phyloP scores from a whole-genome alignment of 2,888 invertebrate genomes.

The Brachylomia viminalis region DNA sequence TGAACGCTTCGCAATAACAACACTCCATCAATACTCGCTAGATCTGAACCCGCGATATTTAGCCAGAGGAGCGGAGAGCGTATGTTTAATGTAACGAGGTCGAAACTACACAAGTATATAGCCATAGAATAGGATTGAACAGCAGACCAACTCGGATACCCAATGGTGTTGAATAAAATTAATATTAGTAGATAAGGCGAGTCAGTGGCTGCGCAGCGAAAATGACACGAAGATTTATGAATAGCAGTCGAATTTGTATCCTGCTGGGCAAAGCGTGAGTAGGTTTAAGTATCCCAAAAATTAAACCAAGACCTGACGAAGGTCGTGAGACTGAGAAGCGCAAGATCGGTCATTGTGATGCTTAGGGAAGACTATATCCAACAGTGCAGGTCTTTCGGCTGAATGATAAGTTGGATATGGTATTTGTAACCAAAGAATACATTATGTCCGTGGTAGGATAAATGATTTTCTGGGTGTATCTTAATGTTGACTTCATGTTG shows the following conservation, averaged over 20 bases:
- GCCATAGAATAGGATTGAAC: neutral
- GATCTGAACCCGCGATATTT: constrained; percentile 64
- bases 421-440: neutral
- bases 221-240: neutral
- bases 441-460: neutral
- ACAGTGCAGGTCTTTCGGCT: neutral
- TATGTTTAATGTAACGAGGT: constrained; percentile 68
- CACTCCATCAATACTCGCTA: constrained; percentile 55
- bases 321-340: too few species aligned
- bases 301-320: neutral
- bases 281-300: too few species aligned
- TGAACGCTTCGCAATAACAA: constrained; percentile 51
- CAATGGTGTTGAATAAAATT: too few species aligned
- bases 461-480: neutral
- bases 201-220: too few species aligned
- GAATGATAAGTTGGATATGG: neutral
- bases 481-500: neutral
- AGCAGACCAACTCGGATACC: constrained; percentile 19
- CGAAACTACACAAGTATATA: constrained; percentile 50
- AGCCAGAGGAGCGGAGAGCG: constrained; percentile 61
- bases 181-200: neutral
- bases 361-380: neutral
- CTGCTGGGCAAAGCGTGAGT: neutral
- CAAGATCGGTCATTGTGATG: neutral
- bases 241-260: neutral